Percentiles rank a stretch among this genome's conserved stretches.
Conservation (phyloP, 2,797 vertebrate species). For the Ctenopoma multispine region DNA sequence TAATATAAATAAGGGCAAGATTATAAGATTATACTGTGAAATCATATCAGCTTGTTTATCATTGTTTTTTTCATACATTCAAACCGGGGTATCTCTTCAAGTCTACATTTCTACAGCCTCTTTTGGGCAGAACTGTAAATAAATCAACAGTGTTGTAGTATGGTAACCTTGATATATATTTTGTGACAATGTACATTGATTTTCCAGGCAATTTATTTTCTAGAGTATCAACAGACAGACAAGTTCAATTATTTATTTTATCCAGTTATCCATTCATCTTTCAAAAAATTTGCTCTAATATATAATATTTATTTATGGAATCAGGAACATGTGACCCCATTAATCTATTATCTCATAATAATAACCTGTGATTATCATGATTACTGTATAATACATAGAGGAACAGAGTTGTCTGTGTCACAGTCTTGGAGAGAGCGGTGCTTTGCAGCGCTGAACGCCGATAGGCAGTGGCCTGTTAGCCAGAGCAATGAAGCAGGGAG, state of each 20-base stretch:
- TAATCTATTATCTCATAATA: too few species aligned
- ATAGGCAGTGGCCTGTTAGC: conserved; percentile 65
- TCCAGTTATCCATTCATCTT: not conserved
- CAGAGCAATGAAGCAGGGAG: conserved; percentile 80
- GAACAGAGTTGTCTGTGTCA: conserved; percentile 59
- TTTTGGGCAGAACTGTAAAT: not conserved
- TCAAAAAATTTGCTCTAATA: not conserved
- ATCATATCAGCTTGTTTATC: too few species aligned
- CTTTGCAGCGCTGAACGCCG: conserved; percentile 42
- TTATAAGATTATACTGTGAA: too few species aligned
- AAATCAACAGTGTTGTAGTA: not conserved
- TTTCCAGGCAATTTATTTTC: not conserved
- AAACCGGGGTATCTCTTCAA: not conserved
- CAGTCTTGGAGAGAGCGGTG: conserved; percentile 48
- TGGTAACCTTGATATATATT: not conserved
- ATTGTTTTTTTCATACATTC: too few species aligned
- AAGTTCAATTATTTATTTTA: not conserved
- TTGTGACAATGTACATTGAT: not conserved
- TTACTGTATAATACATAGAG: conserved; percentile 5
- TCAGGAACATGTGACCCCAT: not conserved
- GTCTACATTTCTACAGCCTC: not conserved
- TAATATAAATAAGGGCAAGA: too few species aligned
- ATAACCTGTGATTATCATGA: too few species aligned
- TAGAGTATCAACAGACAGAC: not conserved
- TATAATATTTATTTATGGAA: not conserved